These are phyloP conservation scores for Phymastichus coffea DNA, from an alignment of 1,140 invertebrate genomes.

Conservation along the genomic window DNA sequence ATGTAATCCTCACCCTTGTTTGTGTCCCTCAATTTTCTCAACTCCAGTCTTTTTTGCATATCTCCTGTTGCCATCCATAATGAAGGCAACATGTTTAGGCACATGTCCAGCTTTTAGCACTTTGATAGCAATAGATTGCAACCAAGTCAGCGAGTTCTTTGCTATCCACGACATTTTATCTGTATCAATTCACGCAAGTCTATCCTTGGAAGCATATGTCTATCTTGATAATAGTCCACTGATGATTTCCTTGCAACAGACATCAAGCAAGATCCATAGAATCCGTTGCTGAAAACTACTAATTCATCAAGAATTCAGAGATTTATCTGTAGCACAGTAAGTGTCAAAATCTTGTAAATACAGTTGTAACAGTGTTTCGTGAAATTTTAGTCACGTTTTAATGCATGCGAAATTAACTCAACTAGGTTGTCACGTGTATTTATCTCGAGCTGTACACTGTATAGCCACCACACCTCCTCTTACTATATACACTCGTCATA, in stretches of 20 bases:
- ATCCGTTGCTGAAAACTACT: background rate
- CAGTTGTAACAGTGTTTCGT: background rate
- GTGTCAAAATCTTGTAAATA: background rate
- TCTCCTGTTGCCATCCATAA: constrained; percentile 98
- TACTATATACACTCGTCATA: too few species aligned
- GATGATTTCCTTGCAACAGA: background rate
- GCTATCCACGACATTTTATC: constrained; percentile 76
- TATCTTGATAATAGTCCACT: background rate
- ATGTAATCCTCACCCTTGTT: constrained; percentile 65
- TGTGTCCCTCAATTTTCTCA: constrained; percentile 80
- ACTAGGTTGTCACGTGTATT: too few species aligned
- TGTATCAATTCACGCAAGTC: background rate
- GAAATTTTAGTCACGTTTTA: too few species aligned
- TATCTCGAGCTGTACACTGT: too few species aligned
- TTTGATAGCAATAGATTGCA: constrained; percentile 76
- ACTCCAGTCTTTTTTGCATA: constrained; percentile 85
- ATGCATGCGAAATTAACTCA: too few species aligned
- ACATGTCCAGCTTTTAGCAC: constrained; percentile 79
- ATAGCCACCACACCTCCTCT: too few species aligned
- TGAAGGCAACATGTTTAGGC: constrained; percentile 91
- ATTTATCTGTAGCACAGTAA: background rate
- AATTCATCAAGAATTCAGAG: background rate
- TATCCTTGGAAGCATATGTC: constrained; percentile 7
- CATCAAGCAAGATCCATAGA: background rate
- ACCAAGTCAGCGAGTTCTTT: constrained; percentile 70